Conservation (phyloP, 2,888 invertebrate species). For the Dolichomitus sp. region DNA sequence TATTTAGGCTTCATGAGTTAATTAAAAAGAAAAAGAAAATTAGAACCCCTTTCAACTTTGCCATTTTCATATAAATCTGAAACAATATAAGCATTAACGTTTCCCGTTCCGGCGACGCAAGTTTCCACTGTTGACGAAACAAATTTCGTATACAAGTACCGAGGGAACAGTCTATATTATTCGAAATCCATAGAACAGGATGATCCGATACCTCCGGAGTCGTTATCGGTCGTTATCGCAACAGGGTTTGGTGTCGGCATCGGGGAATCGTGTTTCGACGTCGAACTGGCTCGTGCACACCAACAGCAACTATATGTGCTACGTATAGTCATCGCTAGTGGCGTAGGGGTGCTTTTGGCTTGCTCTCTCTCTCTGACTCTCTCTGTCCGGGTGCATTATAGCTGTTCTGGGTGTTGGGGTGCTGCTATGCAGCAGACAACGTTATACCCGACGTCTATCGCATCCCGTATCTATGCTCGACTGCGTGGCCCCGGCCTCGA, state of each 20-base stretch:
- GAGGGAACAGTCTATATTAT: background rate
- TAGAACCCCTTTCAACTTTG: background rate
- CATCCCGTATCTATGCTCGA: conserved; percentile 79
- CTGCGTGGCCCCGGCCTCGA: conserved; percentile 75
- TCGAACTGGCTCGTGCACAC: conserved; percentile 40
- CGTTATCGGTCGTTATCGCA: conserved; percentile 58
- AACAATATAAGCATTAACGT: background rate
- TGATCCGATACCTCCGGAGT: conserved; percentile 14
- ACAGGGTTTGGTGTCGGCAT: conserved; percentile 70
- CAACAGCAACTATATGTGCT: conserved; percentile 22
- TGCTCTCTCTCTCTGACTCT: conserved; percentile 26
- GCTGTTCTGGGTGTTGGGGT: conserved; percentile 45
- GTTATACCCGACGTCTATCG: conserved; percentile 54
- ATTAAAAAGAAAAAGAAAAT: background rate
- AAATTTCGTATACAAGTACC: conserved; percentile 10
- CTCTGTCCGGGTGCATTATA: conserved; percentile 53
- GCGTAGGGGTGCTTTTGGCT: conserved; percentile 42
- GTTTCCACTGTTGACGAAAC: background rate
- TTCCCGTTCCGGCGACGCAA: background rate
- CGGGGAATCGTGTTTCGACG: conserved; percentile 70
- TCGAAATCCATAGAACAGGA: conserved; percentile 3
- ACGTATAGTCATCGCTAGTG: conserved; percentile 18
- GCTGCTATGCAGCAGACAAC: conserved; percentile 40
- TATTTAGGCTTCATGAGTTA: conserved; percentile 16
- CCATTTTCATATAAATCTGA: background rate